phyloP scores from a whole-genome alignment of 1,140 invertebrate genomes.

The Neomicropteryx cornuta region DNA sequence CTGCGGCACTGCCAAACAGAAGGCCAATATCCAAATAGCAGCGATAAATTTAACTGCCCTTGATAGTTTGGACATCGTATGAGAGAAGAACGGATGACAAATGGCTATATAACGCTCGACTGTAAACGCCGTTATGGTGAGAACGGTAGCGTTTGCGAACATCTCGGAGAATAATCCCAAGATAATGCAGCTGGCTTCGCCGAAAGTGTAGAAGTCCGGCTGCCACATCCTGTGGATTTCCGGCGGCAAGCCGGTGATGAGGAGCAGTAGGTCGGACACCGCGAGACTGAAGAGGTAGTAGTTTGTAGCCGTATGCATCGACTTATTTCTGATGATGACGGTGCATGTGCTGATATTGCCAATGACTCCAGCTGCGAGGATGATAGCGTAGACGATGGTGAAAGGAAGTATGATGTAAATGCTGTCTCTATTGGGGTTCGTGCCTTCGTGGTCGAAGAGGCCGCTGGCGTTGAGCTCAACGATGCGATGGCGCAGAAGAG shows the following conservation, averaged over 20 bases:
- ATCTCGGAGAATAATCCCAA: constrained; percentile 67
- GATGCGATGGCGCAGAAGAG: too few relatives aligned
- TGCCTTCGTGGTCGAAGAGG: too few relatives aligned
- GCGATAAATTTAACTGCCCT: constrained; percentile 59
- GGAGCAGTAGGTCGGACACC: constrained; percentile 74
- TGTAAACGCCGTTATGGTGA: constrained; percentile 93
- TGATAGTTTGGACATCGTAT: constrained; percentile 72
- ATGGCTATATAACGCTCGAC: constrained; percentile 92
- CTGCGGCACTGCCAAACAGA: constrained; percentile 69
- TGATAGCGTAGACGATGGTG: constrained; percentile 60
- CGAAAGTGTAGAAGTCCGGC: constrained; percentile 63
- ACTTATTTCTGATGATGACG: constrained; percentile 69
- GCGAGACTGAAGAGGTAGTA: constrained; percentile 82
- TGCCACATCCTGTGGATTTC: constrained; percentile 75
- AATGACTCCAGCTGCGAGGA: constrained; percentile 69
- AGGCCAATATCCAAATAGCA: constrained; percentile 57
- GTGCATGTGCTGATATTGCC: constrained; percentile 80
- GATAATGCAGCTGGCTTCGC: constrained; percentile 62
- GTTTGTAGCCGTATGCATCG: constrained; percentile 77
- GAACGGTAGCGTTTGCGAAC: constrained; percentile 80
- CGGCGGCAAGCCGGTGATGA: constrained; percentile 63
- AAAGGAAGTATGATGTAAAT: too few relatives aligned
- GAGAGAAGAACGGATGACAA: constrained; percentile 81
- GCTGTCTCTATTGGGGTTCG: too few relatives aligned
- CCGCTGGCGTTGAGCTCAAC: too few relatives aligned